A percentile compares a stretch with the other conserved stretches of the same genome.
Evolutionary conservation across 1,140 invertebrate species (phyloP).

Genomic region (Daktulosphaira vitifoliae): DNA sequence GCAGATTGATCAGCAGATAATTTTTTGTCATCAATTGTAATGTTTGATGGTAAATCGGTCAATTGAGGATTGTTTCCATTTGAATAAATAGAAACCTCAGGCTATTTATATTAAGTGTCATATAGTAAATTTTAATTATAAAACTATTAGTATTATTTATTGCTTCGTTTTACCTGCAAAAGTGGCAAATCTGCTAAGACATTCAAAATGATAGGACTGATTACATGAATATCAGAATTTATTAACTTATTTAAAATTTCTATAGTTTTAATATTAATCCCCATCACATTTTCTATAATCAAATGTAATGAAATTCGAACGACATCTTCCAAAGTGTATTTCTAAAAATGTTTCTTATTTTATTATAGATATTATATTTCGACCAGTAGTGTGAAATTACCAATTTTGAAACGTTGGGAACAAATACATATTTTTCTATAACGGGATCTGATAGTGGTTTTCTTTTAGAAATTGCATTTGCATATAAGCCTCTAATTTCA

Average conservation of each 20-base stretch:
- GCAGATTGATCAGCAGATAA: constrained; percentile 49
- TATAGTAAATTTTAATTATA: too few relatives aligned
- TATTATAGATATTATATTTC: background rate
- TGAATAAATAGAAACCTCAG: constrained; percentile 46
- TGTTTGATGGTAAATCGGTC: constrained; percentile 45
- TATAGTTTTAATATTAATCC: constrained; percentile 60
- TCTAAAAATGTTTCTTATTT: too few relatives aligned
- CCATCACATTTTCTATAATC: constrained; percentile 64
- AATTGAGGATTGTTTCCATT: constrained; percentile 44
- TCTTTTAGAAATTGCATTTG: constrained; percentile 64
- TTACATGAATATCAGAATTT: constrained; percentile 45
- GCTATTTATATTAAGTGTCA: constrained; percentile 44
- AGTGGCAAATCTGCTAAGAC: constrained; percentile 43
- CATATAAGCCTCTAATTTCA: constrained; percentile 71
- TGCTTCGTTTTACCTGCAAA: constrained; percentile 45
- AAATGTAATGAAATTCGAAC: constrained; percentile 57
- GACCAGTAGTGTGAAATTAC: constrained; percentile 26
- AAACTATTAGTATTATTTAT: too few relatives aligned
- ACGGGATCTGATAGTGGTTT: constrained; percentile 56
- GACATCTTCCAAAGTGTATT: constrained; percentile 39
- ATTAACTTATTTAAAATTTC: constrained; percentile 51
- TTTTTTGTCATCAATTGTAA: constrained; percentile 55
- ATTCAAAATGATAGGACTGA: constrained; percentile 41
- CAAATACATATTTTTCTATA: constrained; percentile 65
- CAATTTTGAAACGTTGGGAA: constrained; percentile 51